These are phyloP conservation scores for Prinia subflava DNA, from an alignment of 2,113 vertebrate genomes.

Conservation along the genomic window DNA sequence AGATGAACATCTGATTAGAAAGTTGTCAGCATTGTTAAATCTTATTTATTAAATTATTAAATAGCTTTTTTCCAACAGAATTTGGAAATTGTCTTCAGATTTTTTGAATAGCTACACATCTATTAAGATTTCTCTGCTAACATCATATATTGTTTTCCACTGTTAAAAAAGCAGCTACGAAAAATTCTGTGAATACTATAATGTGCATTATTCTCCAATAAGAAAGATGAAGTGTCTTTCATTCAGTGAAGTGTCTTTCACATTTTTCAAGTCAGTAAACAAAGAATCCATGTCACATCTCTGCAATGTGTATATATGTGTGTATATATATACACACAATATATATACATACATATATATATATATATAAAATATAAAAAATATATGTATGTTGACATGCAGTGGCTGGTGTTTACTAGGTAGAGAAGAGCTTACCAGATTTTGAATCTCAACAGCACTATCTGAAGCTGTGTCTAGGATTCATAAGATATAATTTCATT, in stretches of 20 bases:
- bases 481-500: not conserved
- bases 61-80: not conserved
- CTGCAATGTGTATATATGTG: not conserved
- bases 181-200: not conserved
- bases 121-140: not conserved
- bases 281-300: not conserved
- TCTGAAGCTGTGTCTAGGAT: not conserved
- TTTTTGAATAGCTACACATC: not conserved
- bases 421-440: not conserved
- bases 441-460: not conserved
- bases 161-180: not conserved
- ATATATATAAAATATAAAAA: not conserved
- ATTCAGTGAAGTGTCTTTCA: not conserved
- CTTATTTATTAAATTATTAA: no score
- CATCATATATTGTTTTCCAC: not conserved
- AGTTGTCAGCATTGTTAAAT: not conserved
- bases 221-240: no score
- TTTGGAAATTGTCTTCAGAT: not conserved
- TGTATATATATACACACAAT: no score
- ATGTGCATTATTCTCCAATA: not conserved
- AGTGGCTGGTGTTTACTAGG: not conserved
- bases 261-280: not conserved
- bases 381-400: not conserved
- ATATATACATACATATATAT: no score
- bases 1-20: not conserved